phyloP scores from a whole-genome alignment of 2,113 vertebrate species.

The Rutilus rutilus region DNA sequence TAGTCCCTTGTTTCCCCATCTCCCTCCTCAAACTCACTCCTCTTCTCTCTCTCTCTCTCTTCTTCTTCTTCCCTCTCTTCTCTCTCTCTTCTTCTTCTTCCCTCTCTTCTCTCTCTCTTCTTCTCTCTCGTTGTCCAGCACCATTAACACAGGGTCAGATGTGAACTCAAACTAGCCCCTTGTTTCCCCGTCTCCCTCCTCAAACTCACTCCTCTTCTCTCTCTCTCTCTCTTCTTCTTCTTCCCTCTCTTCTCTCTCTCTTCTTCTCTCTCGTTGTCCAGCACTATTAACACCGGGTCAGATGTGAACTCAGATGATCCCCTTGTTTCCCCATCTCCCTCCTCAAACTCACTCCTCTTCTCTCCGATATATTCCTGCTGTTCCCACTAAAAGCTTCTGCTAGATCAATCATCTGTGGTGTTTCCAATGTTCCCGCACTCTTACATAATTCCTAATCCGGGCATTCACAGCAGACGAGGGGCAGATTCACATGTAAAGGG shows the following conservation, averaged over 20 bases:
- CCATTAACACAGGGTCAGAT: constrained; percentile 75
- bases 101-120: not conserved
- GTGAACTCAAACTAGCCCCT: constrained; percentile 66
- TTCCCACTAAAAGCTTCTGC: constrained; percentile 37
- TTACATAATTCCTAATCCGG: constrained; percentile 50
- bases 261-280: constrained; percentile 65
- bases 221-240: not conserved
- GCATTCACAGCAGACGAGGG: constrained; percentile 34
- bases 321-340: not conserved
- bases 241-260: not conserved
- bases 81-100: too few relatives aligned
- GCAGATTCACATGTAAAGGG: constrained; percentile 50
- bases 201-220: constrained; percentile 45
- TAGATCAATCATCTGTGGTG: constrained; percentile 51
- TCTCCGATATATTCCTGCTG: not conserved
- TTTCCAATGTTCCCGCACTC: constrained; percentile 33
- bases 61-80: constrained; percentile 35
- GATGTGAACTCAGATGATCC: constrained; percentile 67
- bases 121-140: constrained; percentile 57
- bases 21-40: constrained; percentile 50
- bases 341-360: constrained; percentile 53
- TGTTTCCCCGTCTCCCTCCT: not conserved
- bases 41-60: constrained; percentile 20
- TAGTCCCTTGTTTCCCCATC: not conserved
- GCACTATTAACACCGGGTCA: constrained; percentile 74